Percentiles rank a stretch among this genome's conserved stretches.
Evolutionary conservation across 2,113 vertebrate species (phyloP).

Genomic region (Thamnophis sirtalis): DNA sequence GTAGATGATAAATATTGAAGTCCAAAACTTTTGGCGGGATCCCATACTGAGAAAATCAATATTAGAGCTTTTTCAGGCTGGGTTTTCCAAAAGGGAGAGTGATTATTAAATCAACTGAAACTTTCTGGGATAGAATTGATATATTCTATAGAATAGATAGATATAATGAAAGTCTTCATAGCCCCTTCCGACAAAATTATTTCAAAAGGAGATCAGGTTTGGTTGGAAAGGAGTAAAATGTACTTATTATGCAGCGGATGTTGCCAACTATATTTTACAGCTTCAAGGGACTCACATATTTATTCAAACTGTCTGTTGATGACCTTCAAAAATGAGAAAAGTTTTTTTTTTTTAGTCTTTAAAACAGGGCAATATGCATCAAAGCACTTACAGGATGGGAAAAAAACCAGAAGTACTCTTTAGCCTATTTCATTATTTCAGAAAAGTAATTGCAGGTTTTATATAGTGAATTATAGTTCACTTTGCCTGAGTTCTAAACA

Average conservation of each 20-base stretch:
- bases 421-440: background rate
- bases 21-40: background rate
- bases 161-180: background rate
- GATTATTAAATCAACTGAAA: background rate
- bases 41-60: no score
- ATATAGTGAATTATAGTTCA: background rate
- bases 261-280: background rate
- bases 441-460: background rate
- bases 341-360: constrained; percentile 17
- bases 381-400: background rate
- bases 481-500: background rate
- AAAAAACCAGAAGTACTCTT: background rate
- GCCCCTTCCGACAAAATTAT: background rate
- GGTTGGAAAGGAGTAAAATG: background rate
- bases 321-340: constrained; percentile 33
- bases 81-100: background rate
- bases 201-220: background rate
- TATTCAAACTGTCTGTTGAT: background rate
- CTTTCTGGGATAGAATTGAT: background rate
- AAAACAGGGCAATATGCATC: background rate
- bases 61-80: background rate
- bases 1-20: background rate
- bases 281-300: constrained; percentile 18
- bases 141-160: no score
- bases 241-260: constrained; percentile 12